A percentile compares a stretch with the other conserved stretches of the same genome.
Evolutionary conservation across 2,888 invertebrate species (phyloP).

Genomic region (Cyaniris semiargus): DNA sequence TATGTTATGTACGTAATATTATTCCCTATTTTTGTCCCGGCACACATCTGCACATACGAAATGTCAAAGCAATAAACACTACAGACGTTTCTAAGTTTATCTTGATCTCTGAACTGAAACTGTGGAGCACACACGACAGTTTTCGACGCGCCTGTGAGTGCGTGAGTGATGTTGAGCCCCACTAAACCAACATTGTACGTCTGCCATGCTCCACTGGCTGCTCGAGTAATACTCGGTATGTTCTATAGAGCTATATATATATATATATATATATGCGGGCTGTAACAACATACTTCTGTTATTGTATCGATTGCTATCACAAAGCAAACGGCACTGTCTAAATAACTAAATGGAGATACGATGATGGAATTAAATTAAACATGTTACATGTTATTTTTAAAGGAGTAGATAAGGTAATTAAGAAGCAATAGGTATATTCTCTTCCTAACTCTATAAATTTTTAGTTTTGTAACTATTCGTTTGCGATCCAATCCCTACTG

Average conservation of each 20-base stretch:
- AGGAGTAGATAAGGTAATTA: too few species aligned
- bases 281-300: conserved; percentile 23
- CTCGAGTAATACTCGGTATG: not conserved
- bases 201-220: not conserved
- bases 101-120: conserved; percentile 7
- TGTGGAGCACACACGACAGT: not conserved
- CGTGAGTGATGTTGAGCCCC: conserved; percentile 7
- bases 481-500: too few species aligned
- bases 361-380: not conserved
- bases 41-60: too few species aligned
- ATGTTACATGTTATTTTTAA: not conserved
- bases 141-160: not conserved
- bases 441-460: too few species aligned
- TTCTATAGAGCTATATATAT: not conserved
- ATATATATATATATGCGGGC: not conserved
- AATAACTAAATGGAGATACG: not conserved
- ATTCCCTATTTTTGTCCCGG: not conserved
- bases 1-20: too few species aligned
- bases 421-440: too few species aligned
- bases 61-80: not conserved
- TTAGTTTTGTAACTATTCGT: too few species aligned
- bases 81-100: not conserved
- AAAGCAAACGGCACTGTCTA: not conserved
- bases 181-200: conserved; percentile 14
- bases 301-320: conserved; percentile 24